Evolutionary conservation across 1,140 invertebrate species (phyloP).

Genomic region (Dreissena rostriformis): DNA sequence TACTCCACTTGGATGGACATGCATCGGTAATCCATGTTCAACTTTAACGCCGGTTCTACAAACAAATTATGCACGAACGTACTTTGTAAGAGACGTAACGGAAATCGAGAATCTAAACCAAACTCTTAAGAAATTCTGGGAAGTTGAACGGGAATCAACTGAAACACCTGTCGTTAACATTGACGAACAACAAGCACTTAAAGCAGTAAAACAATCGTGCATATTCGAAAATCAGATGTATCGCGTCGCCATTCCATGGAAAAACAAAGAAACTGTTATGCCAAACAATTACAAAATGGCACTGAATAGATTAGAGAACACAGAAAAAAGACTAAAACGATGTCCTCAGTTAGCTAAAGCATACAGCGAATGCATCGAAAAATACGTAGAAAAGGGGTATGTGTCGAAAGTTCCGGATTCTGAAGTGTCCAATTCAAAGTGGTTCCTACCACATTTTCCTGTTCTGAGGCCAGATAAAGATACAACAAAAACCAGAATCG

Average conservation of each 20-base stretch:
- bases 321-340: slow-evolving; percentile 23
- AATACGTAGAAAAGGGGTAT: slow-evolving; percentile 3
- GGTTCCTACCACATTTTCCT: slow-evolving; percentile 56
- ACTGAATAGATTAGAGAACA: slow-evolving; percentile 17
- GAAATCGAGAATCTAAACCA: not conserved
- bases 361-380: slow-evolving; percentile 7
- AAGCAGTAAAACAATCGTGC: slow-evolving; percentile 6
- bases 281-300: slow-evolving; percentile 19
- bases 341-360: too few species aligned
- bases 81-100: not conserved
- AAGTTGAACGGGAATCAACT: not conserved
- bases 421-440: not conserved
- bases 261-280: not conserved
- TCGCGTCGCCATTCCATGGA: slow-evolving; percentile 23
- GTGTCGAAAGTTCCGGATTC: not conserved
- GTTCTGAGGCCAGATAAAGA: slow-evolving; percentile 42
- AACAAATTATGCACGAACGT: not conserved
- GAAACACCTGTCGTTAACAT: too few species aligned
- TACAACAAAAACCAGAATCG: slow-evolving; percentile 17
- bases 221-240: not conserved
- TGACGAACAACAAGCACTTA: not conserved
- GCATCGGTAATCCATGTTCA: not conserved
- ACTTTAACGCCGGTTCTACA: not conserved
- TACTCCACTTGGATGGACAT: slow-evolving; percentile 35
- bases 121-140: slow-evolving; percentile 16